Evolutionary conservation across 2,113 vertebrate species (phyloP).

Genomic region (Greenwoodochromis staneri): DNA sequence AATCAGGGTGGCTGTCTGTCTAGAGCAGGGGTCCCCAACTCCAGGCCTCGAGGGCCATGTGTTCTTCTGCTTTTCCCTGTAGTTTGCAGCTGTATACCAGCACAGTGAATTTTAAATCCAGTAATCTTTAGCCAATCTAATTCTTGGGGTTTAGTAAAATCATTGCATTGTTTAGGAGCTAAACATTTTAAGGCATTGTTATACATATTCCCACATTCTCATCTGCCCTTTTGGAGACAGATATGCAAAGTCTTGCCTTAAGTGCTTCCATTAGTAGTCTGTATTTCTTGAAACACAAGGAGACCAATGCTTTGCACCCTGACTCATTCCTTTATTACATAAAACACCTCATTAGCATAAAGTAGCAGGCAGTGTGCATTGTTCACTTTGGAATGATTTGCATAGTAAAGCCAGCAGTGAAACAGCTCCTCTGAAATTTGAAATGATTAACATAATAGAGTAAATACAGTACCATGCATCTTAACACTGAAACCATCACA

Average conservation of each 20-base stretch:
- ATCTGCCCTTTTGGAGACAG: background rate
- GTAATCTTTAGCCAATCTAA: background rate
- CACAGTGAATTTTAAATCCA: background rate
- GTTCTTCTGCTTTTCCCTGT: accelerated
- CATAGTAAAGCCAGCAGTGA: background rate
- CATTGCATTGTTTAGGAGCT: background rate
- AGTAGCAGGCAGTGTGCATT: background rate
- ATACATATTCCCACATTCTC: background rate
- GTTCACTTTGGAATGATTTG: background rate
- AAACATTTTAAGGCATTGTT: background rate
- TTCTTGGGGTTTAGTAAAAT: background rate
- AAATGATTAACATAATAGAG: background rate
- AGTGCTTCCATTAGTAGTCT: background rate
- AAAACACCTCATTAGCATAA: background rate
- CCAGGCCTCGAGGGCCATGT: background rate
- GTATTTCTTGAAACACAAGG: background rate
- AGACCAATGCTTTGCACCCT: background rate
- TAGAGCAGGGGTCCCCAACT: background rate
- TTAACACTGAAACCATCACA: background rate
- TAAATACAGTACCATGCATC: background rate
- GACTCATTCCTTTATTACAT: constrained; percentile 7
- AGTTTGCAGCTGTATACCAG: background rate
- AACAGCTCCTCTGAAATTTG: background rate
- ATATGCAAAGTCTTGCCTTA: background rate
- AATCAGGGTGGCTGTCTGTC: background rate